Evolutionary conservation across 2,113 vertebrate genomes (phyloP).

Genomic region (Nothocercus nigrocapillus): DNA sequence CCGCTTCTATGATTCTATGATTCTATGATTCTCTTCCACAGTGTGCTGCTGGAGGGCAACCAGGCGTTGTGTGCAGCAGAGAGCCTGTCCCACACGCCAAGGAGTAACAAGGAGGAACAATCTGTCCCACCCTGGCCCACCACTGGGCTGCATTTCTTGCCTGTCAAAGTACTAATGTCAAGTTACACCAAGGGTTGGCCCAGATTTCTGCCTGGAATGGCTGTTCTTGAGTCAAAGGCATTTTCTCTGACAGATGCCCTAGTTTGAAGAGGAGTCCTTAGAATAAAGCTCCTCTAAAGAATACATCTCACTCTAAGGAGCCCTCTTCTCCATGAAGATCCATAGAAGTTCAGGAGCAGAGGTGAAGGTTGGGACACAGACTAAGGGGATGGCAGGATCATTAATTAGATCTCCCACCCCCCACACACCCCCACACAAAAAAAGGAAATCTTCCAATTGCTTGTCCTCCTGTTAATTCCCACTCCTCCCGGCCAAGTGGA

Average conservation of each 20-base stretch:
- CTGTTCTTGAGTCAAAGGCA: not conserved
- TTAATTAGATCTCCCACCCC: not conserved
- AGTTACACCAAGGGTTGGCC: not conserved
- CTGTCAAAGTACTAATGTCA: not conserved
- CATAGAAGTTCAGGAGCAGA: not conserved
- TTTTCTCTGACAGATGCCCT: not conserved
- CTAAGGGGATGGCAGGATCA: not conserved
- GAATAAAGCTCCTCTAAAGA: not conserved
- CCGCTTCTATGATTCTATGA: no score
- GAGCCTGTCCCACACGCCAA: accelerated
- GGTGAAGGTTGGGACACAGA: not conserved
- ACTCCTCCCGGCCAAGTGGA: not conserved
- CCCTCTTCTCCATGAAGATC: not conserved
- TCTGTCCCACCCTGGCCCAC: accelerated
- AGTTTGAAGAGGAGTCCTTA: not conserved
- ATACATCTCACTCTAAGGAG: not conserved
- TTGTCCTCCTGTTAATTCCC: not conserved
- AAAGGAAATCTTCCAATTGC: not conserved
- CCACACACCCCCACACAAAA: not conserved
- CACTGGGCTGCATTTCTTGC: not conserved
- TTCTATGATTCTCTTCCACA: not conserved
- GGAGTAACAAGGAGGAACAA: not conserved
- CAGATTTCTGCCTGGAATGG: not conserved
- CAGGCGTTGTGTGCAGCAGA: no score
- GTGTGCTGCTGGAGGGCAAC: accelerated